Conservation (phyloP, 1,140 invertebrate species). For the Zaprionus inermis region DNA sequence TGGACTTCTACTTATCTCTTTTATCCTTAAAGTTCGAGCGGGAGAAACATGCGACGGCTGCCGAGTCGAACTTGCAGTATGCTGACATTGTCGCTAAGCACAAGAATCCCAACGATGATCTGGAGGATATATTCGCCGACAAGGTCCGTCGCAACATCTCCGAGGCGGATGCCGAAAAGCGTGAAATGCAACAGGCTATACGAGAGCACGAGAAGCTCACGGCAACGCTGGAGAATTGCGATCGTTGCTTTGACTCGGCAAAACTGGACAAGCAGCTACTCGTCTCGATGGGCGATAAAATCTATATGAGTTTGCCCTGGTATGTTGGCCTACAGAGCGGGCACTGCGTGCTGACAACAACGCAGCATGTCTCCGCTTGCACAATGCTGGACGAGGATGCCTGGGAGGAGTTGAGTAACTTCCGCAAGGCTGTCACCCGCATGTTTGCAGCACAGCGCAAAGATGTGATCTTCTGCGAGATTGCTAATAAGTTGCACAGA, state of each 20-base stretch:
- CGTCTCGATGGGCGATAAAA: constrained; percentile 91
- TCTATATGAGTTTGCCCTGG: constrained; percentile 92
- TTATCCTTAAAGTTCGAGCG: constrained; percentile 89
- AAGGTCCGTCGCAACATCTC: constrained; percentile 86
- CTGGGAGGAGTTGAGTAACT: constrained; percentile 93
- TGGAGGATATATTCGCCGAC: constrained; percentile 94
- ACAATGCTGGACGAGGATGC: constrained; percentile 96
- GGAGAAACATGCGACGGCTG: constrained; percentile 93
- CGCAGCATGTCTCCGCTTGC: constrained; percentile 90
- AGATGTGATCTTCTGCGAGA: constrained; percentile 97
- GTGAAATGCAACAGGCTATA: constrained; percentile 90
- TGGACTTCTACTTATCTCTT: not conserved
- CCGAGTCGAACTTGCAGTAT: constrained; percentile 93
- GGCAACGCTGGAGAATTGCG: constrained; percentile 89
- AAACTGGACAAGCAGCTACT: constrained; percentile 95
- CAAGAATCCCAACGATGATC: constrained; percentile 89
- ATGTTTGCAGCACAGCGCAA: constrained; percentile 91
- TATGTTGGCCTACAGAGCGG: constrained; percentile 92
- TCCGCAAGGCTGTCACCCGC: constrained; percentile 89
- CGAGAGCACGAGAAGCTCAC: constrained; percentile 87
- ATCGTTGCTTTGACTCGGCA: constrained; percentile 92
- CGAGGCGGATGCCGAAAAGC: constrained; percentile 86
- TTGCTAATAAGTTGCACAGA: constrained; percentile 89
- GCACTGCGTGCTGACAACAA: constrained; percentile 95
- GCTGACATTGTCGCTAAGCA: constrained; percentile 89